Percentiles rank a stretch among this genome's conserved stretches.
These are phyloP conservation scores for Volucella inanis DNA, from an alignment of 2,888 invertebrate species.

Conservation along the genomic window DNA sequence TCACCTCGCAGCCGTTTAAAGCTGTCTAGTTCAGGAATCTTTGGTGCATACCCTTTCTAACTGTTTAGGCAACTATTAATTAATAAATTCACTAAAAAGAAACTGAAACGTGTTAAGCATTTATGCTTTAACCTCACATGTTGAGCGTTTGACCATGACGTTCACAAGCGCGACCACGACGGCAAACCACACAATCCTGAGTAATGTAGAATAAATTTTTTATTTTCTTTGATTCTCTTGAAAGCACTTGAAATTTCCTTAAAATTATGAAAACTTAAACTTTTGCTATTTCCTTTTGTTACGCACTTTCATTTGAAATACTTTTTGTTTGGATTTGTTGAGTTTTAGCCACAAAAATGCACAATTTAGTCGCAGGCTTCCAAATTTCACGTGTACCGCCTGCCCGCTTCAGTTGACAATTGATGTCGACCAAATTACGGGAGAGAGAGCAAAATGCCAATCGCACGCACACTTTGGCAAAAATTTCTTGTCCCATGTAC, in stretches of 20 bases:
- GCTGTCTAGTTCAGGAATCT: conserved; percentile 10
- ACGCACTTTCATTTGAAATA: conserved; percentile 30
- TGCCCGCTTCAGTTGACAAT: conserved; percentile 48
- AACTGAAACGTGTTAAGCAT: conserved; percentile 71
- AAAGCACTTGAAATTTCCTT: conserved; percentile 34
- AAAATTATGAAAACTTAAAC: background rate
- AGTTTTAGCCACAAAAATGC: conserved; percentile 49
- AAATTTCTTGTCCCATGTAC: background rate
- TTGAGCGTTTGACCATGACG: conserved; percentile 76
- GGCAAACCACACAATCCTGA: conserved; percentile 44
- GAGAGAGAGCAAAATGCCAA: conserved; percentile 19
- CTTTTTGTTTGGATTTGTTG: conserved; percentile 42
- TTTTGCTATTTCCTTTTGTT: background rate
- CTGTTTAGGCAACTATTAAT: conserved; percentile 20
- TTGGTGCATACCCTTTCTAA: background rate
- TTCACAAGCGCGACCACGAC: conserved; percentile 54
- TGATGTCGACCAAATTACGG: conserved; percentile 7
- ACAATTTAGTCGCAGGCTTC: conserved; percentile 51
- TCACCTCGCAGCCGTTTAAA: conserved; percentile 28
- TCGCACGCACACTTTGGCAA: conserved; percentile 16
- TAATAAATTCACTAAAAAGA: conserved; percentile 50
- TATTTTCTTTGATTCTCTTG: conserved; percentile 22
- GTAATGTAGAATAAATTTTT: conserved; percentile 30
- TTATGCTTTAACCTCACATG: conserved; percentile 82
- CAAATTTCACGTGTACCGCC: conserved; percentile 57